These are phyloP conservation scores for Trichomalopsis sarcophagae DNA, from an alignment of 1,140 invertebrate genomes.

Conservation along the genomic window DNA sequence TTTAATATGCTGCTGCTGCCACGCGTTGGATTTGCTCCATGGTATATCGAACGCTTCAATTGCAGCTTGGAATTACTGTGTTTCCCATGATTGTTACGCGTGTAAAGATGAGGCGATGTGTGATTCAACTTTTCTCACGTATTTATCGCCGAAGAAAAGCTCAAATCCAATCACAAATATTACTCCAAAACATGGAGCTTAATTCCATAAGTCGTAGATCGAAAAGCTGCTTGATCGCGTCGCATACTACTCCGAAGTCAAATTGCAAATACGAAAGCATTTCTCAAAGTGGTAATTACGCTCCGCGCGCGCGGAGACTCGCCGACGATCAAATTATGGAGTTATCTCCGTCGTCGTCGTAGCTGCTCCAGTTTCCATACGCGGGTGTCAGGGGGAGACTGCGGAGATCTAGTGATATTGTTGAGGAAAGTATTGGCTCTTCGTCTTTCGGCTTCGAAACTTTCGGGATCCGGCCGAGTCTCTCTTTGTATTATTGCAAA, in stretches of 20 bases:
- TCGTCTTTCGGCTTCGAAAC: not conserved
- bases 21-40: not conserved
- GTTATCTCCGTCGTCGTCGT: not conserved
- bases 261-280: not conserved
- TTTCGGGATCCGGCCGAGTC: not conserved
- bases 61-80: not conserved
- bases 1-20: not conserved
- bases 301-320: too few species aligned
- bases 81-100: not conserved
- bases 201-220: not conserved
- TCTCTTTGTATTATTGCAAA: conserved; percentile 15
- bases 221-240: too few species aligned
- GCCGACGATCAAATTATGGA: not conserved
- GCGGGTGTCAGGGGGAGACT: not conserved
- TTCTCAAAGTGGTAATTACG: too few species aligned
- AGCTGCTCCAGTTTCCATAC: not conserved
- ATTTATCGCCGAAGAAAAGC: not conserved
- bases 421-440: not conserved
- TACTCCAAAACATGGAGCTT: not conserved
- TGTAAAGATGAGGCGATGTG: too few species aligned
- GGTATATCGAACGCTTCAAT: not conserved
- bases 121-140: not conserved
- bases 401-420: not conserved
- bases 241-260: not conserved
- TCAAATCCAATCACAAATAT: not conserved